These are phyloP conservation scores for Scartelaos histophorus DNA, from an alignment of 2,113 vertebrate genomes.

Conservation along the genomic window DNA sequence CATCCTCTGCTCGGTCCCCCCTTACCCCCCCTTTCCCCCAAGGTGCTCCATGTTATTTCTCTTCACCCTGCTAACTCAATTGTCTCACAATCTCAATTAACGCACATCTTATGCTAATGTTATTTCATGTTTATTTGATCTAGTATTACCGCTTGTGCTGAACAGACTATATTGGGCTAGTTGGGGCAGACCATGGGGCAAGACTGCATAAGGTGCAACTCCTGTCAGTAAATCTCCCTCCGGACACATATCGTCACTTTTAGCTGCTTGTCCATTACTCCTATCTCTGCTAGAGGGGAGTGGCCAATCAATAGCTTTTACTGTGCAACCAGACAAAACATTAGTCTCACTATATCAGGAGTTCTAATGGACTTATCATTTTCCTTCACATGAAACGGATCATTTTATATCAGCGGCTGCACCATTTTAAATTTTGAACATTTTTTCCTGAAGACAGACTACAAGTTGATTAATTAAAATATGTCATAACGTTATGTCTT, in stretches of 20 bases:
- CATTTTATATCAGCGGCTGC: conserved; percentile 21
- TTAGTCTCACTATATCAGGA: conserved; percentile 33
- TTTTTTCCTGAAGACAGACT: conserved; percentile 15
- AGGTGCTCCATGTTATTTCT: conserved; percentile 45
- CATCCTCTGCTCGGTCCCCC: conserved; percentile 39
- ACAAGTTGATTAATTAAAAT: conserved; percentile 21
- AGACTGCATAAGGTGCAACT: conserved; percentile 8
- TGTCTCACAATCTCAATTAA: conserved; percentile 66
- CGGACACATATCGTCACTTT: conserved; percentile 35
- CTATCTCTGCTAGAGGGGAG: conserved; percentile 36
- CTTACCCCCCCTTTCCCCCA: conserved; percentile 49
- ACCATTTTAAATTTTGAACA: background rate
- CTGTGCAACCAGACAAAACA: conserved; percentile 50
- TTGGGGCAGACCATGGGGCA: conserved; percentile 9
- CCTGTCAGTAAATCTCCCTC: conserved; percentile 23
- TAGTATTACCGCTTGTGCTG: conserved; percentile 23
- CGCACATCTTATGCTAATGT: conserved; percentile 43
- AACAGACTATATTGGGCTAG: conserved; percentile 8
- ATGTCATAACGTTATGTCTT: conserved; percentile 34
- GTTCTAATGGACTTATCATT: conserved; percentile 35
- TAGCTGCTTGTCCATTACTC: conserved; percentile 52
- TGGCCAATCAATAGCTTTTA: conserved; percentile 64
- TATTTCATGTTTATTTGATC: conserved; percentile 50
- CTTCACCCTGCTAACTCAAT: conserved; percentile 26
- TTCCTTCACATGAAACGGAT: conserved; percentile 26